Base-by-base conservation (phyloP, 1,140 invertebrate genomes). In the Matsumurasca onukii region DNA sequence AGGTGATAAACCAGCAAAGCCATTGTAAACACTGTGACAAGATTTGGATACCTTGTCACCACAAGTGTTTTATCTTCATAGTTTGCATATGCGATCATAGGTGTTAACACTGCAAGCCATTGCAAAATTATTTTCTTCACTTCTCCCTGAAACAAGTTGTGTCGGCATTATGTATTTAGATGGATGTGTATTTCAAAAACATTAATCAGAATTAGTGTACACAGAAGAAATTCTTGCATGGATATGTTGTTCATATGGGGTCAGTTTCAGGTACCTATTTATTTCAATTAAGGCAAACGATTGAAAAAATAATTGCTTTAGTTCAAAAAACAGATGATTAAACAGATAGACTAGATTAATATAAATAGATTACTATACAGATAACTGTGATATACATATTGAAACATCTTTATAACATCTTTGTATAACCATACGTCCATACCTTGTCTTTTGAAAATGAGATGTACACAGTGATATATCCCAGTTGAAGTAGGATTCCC, bases 361-460 rank as follows among this genome's bases (percentile, higher is more conserved):
- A 45, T 45, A 45, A 45, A 12, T 45, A 45, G 34, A 17, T 45
- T 9, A 45, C 9, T 45, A 9, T 45, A 17, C 17, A 12, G 34
- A 9, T 45, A 9, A 45, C 9, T 45, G 9, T 9, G 9, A 45
- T 12, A 45, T 45, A 12, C 34, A 45, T 12, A 17, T 12, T 45
- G 17, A 45, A 45, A 12, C 9, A 17, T 45, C 34, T 17, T 17
- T 45, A 9, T 17, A 45, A 45, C 34, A 45, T 12, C 34, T 45
- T 45, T 45, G 17, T 12, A 45, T 12, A 45, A 45, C 9, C 17
- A 12, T 12, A 12, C 34, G 9, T 45, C 34, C 34, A 12, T 51
- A 51, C 49, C 49, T 51, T 51, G n/a, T 51, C 49, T n/a, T 51
- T 51, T 3, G 49, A 20, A 22, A 51, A 51, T 17, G 49, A 17